Evolutionary conservation across 92 coral and sea anemone species (phyloP).

Genomic region (Parazoanthus swiftii): DNA sequence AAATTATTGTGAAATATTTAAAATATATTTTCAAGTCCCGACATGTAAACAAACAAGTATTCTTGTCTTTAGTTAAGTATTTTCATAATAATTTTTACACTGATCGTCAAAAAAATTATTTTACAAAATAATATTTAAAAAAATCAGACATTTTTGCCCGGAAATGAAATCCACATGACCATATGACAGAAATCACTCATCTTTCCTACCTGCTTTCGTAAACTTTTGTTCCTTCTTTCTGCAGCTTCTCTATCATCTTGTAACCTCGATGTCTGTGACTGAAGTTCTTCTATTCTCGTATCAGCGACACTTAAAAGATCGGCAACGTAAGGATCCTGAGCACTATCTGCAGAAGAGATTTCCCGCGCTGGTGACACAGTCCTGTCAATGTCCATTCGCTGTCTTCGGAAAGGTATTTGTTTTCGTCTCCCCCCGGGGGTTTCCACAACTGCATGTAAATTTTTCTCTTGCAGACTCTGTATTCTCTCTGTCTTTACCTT

Average conservation of each 20-base stretch:
- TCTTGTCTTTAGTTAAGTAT: background rate
- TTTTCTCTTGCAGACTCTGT: slow-evolving; percentile 91
- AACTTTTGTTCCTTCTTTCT: slow-evolving; percentile 90
- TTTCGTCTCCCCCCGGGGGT: slow-evolving; percentile 98
- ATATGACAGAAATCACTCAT: background rate
- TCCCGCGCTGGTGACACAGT: slow-evolving; percentile 88
- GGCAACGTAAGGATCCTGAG: slow-evolving; percentile 94
- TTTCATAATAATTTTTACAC: background rate
- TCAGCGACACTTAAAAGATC: slow-evolving; percentile 97
- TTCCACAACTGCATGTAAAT: slow-evolving; percentile 98
- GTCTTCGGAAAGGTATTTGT: slow-evolving; percentile 94
- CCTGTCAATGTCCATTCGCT: slow-evolving; percentile 97
- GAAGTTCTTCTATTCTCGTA: slow-evolving; percentile 89
- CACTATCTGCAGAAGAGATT: slow-evolving; percentile 48
- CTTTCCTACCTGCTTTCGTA: slow-evolving; percentile 87
- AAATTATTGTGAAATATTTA: background rate
- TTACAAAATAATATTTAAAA: background rate
- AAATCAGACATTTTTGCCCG: background rate
- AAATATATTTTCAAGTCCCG: background rate
- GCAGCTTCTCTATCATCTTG: slow-evolving; percentile 85
- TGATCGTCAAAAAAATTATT: background rate
- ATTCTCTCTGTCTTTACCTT: slow-evolving; percentile 89
- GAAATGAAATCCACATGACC: background rate
- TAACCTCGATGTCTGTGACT: slow-evolving; percentile 63
- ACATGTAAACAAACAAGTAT: slow-evolving; percentile 10